Evolutionary conservation across 2,888 invertebrate genomes (phyloP).

Genomic region (Scaptodrosophila latifasciaeformis): DNA sequence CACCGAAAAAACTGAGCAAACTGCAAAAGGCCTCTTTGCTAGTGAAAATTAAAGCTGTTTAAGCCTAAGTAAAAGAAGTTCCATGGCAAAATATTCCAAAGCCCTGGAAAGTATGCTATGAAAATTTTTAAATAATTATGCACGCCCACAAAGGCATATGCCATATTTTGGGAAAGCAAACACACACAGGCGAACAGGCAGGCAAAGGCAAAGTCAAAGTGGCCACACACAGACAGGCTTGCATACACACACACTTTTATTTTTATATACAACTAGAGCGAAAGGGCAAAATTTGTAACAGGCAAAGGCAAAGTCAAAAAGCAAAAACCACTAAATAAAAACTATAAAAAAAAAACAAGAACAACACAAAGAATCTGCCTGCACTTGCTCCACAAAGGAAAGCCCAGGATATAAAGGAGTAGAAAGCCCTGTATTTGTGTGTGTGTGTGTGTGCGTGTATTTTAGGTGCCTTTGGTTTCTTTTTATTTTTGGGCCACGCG

Average conservation of each 20-base stretch:
- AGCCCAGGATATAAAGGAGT: too few species aligned
- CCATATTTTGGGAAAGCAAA: too few species aligned
- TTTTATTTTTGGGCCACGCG: background rate
- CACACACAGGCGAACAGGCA: slow-evolving; percentile 2
- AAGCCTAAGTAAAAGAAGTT: background rate
- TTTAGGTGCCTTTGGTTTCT: background rate
- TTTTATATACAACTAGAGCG: background rate
- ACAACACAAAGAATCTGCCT: slow-evolving; percentile 20
- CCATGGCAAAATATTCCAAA: background rate
- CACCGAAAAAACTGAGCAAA: slow-evolving; percentile 1
- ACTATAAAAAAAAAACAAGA: slow-evolving; percentile 26
- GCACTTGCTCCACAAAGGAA: background rate
- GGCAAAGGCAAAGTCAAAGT: background rate
- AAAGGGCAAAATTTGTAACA: slow-evolving; percentile 2
- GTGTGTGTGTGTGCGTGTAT: background rate
- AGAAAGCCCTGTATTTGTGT: background rate
- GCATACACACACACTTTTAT: slow-evolving; percentile 1
- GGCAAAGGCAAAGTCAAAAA: slow-evolving; percentile 19
- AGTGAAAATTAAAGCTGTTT: too few species aligned
- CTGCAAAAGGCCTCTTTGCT: too few species aligned
- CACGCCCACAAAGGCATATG: slow-evolving; percentile 9
- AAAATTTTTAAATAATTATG: slow-evolving; percentile 1
- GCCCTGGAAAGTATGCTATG: slow-evolving; percentile 2
- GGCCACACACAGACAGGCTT: slow-evolving; percentile 4
- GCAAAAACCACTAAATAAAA: slow-evolving; percentile 47